These are phyloP conservation scores for Eulemur mongoz DNA, from an alignment of 2,797 vertebrate species.

Conservation along the genomic window DNA sequence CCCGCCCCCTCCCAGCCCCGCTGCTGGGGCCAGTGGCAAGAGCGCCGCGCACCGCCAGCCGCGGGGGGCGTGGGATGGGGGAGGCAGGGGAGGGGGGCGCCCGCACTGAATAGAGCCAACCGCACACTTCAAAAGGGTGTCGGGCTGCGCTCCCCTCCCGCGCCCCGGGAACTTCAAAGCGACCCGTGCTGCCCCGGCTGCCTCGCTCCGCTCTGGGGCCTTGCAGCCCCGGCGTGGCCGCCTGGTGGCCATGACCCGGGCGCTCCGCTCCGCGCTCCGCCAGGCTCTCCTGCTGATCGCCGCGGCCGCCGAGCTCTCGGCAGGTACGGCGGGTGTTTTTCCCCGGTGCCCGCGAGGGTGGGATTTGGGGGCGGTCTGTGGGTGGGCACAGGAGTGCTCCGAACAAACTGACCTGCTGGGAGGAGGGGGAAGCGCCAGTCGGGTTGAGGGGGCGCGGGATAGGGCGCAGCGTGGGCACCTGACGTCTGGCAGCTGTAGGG, in stretches of 20 bases:
- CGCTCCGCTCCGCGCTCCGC: constrained; percentile 44
- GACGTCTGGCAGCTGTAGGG: constrained; percentile 18
- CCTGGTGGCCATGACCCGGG: constrained; percentile 75
- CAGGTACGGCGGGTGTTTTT: constrained; percentile 80
- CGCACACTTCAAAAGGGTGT: constrained; percentile 32
- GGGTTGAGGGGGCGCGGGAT: not conserved
- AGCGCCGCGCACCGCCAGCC: constrained; percentile 23
- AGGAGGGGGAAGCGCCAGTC: not conserved
- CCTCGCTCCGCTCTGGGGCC: not conserved
- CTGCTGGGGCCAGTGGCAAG: constrained; percentile 41
- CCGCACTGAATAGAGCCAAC: not conserved
- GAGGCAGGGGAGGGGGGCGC: not conserved
- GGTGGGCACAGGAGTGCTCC: not conserved
- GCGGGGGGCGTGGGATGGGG: constrained; percentile 56
- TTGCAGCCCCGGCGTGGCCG: not conserved
- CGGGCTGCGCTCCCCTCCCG: constrained; percentile 50
- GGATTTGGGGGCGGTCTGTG: not conserved
- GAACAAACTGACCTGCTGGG: not conserved
- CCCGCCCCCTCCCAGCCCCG: not conserved
- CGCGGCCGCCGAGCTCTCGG: constrained; percentile 73
- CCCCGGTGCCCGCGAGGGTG: not conserved
- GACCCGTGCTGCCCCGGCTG: not conserved
- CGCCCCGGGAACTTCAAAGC: constrained; percentile 70
- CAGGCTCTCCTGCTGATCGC: constrained; percentile 79
- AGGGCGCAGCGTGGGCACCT: constrained; percentile 52